Evolutionary conservation across 1,140 invertebrate genomes (phyloP).

Genomic region (Aporrectodea caliginosa): DNA sequence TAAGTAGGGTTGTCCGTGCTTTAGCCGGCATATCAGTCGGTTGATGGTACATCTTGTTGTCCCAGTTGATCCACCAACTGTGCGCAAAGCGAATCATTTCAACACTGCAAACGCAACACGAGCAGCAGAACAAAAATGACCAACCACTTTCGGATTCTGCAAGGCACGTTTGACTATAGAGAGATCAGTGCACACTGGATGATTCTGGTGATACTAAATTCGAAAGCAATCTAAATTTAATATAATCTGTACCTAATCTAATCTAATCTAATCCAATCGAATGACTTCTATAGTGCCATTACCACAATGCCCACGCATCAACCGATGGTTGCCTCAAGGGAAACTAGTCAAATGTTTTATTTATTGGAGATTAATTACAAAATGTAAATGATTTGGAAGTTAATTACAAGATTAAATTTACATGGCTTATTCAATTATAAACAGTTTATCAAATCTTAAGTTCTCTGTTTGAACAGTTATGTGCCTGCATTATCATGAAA

Average conservation of each 20-base stretch:
- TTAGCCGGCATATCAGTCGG: slow-evolving; percentile 80
- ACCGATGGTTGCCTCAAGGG: too few relatives aligned
- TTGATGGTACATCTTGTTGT: slow-evolving; percentile 78
- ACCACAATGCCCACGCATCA: too few relatives aligned
- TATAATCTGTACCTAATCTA: too few relatives aligned
- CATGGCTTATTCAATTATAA: too few relatives aligned
- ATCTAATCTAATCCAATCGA: too few relatives aligned
- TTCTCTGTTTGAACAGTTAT: not conserved
- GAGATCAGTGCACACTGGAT: not conserved
- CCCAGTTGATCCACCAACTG: slow-evolving; percentile 90
- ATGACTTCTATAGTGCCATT: too few relatives aligned
- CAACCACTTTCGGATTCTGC: not conserved
- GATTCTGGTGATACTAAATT: too few relatives aligned
- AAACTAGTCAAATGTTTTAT: slow-evolving; percentile 3
- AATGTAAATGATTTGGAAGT: not conserved
- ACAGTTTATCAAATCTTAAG: too few relatives aligned
- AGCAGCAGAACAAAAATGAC: slow-evolving; percentile 34
- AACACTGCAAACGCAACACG: slow-evolving; percentile 60
- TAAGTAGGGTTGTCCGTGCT: slow-evolving; percentile 92
- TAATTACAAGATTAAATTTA: too few relatives aligned
- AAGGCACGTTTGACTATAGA: not conserved
- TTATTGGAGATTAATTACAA: not conserved
- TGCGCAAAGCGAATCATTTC: slow-evolving; percentile 94
- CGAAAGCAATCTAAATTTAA: too few relatives aligned
- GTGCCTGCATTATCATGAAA: too few relatives aligned